Conservation (phyloP, 2,113 vertebrate species). For the Sminthopsis crassicaudata region DNA sequence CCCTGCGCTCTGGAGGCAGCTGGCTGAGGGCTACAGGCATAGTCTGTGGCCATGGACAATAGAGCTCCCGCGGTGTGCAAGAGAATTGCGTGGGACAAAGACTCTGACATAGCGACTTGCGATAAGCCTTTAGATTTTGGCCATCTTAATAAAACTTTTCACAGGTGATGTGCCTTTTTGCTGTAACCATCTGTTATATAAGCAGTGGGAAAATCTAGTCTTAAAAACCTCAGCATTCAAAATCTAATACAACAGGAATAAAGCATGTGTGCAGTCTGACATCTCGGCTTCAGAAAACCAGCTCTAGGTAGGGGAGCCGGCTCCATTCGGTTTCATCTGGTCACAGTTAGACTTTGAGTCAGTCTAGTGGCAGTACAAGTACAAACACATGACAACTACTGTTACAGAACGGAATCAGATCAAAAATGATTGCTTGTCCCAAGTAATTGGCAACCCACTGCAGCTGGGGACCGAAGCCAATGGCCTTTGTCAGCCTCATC, state of each 20-base stretch:
- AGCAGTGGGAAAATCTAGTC: neutral
- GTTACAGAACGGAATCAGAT: neutral
- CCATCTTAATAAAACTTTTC: neutral
- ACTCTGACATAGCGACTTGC: neutral
- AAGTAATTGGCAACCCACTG: constrained; percentile 8
- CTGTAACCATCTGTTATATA: neutral
- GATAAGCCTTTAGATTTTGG: neutral
- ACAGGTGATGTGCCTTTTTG: neutral
- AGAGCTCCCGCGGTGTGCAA: neutral
- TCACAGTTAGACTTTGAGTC: neutral
- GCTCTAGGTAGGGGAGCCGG: neutral
- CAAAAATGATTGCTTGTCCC: neutral
- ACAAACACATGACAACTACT: neutral
- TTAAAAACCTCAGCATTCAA: neutral
- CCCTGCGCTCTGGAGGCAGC: neutral
- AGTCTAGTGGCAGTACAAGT: neutral
- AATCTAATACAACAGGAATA: neutral
- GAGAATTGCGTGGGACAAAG: neutral
- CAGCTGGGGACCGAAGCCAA: neutral
- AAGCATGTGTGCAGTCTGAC: neutral
- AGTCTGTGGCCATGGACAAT: neutral
- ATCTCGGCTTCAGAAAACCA: neutral
- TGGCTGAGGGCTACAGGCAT: neutral
- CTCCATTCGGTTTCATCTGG: neutral
- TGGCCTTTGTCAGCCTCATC: neutral